phyloP scores from a whole-genome alignment of 2,888 invertebrate species.

The Lottia gigantea region DNA sequence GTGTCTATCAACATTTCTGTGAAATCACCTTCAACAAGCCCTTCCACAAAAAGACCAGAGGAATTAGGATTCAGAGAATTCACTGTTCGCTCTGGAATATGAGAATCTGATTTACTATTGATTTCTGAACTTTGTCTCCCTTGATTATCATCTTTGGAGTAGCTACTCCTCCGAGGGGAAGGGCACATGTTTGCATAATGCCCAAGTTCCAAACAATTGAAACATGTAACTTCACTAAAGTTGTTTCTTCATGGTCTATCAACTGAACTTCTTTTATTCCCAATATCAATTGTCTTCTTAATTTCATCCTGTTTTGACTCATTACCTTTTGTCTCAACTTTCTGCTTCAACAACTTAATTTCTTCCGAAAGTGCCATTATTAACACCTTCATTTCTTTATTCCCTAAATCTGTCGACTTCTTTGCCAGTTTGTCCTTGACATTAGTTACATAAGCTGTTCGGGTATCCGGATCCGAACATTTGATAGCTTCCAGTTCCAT shows the following conservation, averaged over 20 bases:
- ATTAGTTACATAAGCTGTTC: conserved; percentile 1
- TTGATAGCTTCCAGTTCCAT: background rate
- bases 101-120: too few species aligned
- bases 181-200: background rate
- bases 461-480: background rate
- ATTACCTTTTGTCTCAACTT: background rate
- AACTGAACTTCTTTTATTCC: too few species aligned
- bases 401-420: background rate
- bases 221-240: background rate
- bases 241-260: background rate
- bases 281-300: too few species aligned
- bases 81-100: background rate
- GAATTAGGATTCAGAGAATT: background rate
- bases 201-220: background rate
- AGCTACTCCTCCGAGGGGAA: background rate
- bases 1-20: background rate
- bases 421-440: background rate
- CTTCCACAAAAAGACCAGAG: background rate
- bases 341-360: background rate
- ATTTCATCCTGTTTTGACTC: too few species aligned
- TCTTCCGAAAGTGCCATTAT: background rate
- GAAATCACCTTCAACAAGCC: background rate
- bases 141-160: too few species aligned
- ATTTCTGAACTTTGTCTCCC: too few species aligned
- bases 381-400: too few species aligned